Evolutionary conservation across 2,113 vertebrate species (phyloP).

Genomic region (Kobus ellipsiprymnus): DNA sequence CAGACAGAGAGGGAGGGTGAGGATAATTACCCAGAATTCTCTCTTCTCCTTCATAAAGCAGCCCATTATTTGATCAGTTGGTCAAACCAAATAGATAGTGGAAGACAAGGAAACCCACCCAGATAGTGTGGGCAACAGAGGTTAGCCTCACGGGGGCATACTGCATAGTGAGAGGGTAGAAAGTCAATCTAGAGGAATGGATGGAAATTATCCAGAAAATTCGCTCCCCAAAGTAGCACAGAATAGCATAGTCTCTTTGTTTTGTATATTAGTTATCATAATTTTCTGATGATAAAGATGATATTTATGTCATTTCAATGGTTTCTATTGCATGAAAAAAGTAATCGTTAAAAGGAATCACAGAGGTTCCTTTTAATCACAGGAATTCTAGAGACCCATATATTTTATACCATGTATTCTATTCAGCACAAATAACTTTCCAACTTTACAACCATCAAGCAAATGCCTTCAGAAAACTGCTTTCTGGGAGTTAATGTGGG

Average conservation of each 20-base stretch:
- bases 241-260: background rate
- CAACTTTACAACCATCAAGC: background rate
- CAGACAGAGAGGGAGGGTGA: background rate
- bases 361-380: background rate
- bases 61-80: background rate
- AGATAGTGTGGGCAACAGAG: background rate
- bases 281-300: background rate
- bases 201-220: background rate
- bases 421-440: background rate
- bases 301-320: background rate
- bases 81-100: background rate
- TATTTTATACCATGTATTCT: background rate
- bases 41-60: background rate
- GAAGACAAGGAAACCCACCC: background rate
- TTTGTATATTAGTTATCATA: background rate
- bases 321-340: background rate
- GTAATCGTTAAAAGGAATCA: background rate
- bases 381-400: background rate
- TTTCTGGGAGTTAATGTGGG: background rate
- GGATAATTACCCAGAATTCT: background rate
- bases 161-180: rapidly evolving
- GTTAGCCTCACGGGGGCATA: background rate
- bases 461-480: background rate
- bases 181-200: background rate
- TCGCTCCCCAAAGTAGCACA: background rate